Base-by-base conservation (phyloP, 1,140 invertebrate species). In the Calephelis nemesis region DNA sequence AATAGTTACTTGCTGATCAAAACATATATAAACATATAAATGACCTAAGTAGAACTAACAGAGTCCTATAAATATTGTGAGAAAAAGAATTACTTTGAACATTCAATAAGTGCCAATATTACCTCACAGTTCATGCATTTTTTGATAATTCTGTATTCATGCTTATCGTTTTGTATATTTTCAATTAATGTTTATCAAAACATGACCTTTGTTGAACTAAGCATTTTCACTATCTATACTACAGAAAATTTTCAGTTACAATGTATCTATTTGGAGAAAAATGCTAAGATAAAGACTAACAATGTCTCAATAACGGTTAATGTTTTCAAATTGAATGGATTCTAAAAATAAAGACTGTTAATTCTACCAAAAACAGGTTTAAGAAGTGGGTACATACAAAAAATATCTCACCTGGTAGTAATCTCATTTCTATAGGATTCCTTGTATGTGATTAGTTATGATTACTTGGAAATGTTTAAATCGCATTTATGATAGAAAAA, bases 371-470 rank as follows among this genome's bases (percentile, higher is more conserved):
- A 74, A 77, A 78, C 74, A 72, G 71, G 75, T 76, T 77, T 74
- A 39, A 67, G 47, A 72, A 71, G 74, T 74, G 78, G 74, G 78
- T 76, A 74, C 72, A 73, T 67, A 68, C 77, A 75, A 80, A 75
- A 76, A 62, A 50, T 42, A 12, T 67, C 76, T 82, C 71, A 82
- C 78, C 76, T 82, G 76, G 64, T 45, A 67, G 69, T 68, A 80
- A 76, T 73, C 73, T 77, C 76, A 80, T 82, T 77, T 77, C 47
- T 47, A 67, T 58, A 58, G 65, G 67, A 76, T 76, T 71, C 66
- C 58, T 70, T 65, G 68, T 48, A 68, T 64, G 64, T 69, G 62
- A 63, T 62, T 66, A 70, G 65, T 45, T 54, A 68, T 54, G 42
- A 68, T 71, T 64, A 52, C 70, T 78, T 74, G 63, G 58, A 74